Base-by-base conservation (phyloP, 23 tunicate species). In the Trididemnum nubilum region DNA sequence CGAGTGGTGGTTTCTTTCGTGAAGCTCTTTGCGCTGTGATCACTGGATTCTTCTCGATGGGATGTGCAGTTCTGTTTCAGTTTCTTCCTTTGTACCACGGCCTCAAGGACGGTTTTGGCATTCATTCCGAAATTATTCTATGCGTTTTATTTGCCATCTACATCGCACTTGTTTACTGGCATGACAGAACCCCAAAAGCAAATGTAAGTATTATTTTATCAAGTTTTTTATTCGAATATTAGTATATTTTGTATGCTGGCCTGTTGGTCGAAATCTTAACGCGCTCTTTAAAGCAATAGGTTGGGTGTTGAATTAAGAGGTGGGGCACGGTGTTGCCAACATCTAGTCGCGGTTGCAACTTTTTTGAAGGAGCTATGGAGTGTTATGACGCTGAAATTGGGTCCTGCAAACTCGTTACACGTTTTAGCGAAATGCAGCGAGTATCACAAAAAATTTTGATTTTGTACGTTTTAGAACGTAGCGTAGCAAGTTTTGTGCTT, bases 31-130 rank as follows among this genome's bases (percentile, higher is more conserved):
- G 97, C 44, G 97, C 85, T 31, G 5, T 91, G 29, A 86, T 91
- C 40, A 91, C 97, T 66, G 87, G 76, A 40, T 33, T 67, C 24
- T 69, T 91, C 32, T 81, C 90, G n/a, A 91, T 91, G 97, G 97
- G 81, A 2, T 28, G 65, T 21, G 97, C 97, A 29, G 84, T 91
- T 39, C 24, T 91, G 19, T 80, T 77, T 64, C 97, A 91, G 85
- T 74, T 91, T 83, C 76, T 91, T 19, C 97, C 97, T 5, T 78
- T 91, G 23, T 91, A 91, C 76, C 97, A 91, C 63, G 97, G 97
- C 1, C 79, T 91, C 18, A 91, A 91, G 76, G 97, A 91, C 80
- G 97, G 97, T 19, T 91, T 91, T 81, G 90, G 90, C 40, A 30
- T 91, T 19, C 97, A 91, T 70, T n/a, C 84, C 0, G 97, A 91